Conservation (phyloP, 2,888 invertebrate genomes). For the Polietes domitor region DNA sequence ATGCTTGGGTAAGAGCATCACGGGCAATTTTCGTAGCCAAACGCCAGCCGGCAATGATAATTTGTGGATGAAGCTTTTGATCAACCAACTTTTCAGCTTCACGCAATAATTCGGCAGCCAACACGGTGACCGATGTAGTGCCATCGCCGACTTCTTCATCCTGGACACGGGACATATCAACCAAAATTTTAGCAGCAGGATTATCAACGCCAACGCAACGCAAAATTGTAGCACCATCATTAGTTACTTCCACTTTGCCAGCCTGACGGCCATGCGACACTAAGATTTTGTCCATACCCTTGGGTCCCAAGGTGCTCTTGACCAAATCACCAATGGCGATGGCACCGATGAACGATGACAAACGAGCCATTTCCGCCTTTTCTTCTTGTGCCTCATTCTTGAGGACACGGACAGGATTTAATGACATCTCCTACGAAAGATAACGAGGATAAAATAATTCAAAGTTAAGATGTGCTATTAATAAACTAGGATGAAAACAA, state of each 20-base stretch:
- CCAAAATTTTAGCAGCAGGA: constrained; percentile 98
- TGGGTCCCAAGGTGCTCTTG: constrained; percentile 98
- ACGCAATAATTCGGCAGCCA: constrained; percentile 94
- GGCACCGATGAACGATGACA: constrained; percentile 99
- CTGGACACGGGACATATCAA: constrained; percentile 99
- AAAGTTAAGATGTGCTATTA: neutral
- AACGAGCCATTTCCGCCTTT: constrained; percentile 96
- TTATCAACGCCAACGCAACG: constrained; percentile 98
- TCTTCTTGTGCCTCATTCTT: constrained; percentile 99
- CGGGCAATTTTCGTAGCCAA: constrained; percentile 92
- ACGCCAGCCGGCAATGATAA: constrained; percentile 97
- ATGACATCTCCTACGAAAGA: constrained; percentile 85
- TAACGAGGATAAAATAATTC: constrained; percentile 11
- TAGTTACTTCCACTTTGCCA: constrained; percentile 96
- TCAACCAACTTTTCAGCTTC: constrained; percentile 97
- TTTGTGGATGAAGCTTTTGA: constrained; percentile 98
- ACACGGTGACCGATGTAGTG: constrained; percentile 98
- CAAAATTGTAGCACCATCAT: constrained; percentile 99
- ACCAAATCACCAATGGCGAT: constrained; percentile 99
- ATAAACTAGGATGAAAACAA: neutral
- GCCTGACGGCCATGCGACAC: constrained; percentile 90
- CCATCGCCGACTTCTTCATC: constrained; percentile 99
- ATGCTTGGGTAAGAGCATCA: constrained; percentile 88
- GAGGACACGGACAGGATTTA: constrained; percentile 96
- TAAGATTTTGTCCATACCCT: constrained; percentile 98